phyloP scores from a whole-genome alignment of 2,888 invertebrate species.

The Protophormia terraenovae region DNA sequence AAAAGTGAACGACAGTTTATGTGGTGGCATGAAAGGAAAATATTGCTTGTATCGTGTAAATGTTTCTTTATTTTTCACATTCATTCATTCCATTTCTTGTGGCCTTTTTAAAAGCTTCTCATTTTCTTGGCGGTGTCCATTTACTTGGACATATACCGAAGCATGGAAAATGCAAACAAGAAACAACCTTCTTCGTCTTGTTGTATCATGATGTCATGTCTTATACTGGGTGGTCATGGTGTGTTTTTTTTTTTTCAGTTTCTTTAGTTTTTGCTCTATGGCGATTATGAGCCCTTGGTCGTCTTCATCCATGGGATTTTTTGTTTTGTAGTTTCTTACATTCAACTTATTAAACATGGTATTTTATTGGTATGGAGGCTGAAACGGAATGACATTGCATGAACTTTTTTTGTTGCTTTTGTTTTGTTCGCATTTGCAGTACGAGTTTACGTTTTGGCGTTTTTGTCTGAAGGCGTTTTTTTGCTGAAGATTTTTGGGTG shows the following conservation, averaged over 20 bases:
- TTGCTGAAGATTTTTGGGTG: conserved; percentile 4
- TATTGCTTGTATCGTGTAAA: conserved; percentile 1
- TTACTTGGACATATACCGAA: neutral
- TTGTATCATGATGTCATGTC: conserved; percentile 66
- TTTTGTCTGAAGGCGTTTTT: conserved; percentile 69
- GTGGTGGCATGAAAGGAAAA: neutral
- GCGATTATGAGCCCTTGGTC: conserved; percentile 28
- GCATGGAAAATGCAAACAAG: conserved; percentile 44
- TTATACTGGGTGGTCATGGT: conserved; percentile 62
- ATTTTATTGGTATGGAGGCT: conserved; percentile 53
- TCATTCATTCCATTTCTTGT: neutral
- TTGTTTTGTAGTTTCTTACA: neutral
- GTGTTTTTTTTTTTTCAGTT: conserved; percentile 1
- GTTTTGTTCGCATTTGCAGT: conserved; percentile 20
- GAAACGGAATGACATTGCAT: conserved; percentile 65
- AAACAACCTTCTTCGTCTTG: conserved; percentile 30
- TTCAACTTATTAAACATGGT: conserved; percentile 14
- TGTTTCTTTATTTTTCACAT: neutral
- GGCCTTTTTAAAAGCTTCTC: conserved; percentile 12
- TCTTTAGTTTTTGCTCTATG: neutral
- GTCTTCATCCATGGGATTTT: neutral
- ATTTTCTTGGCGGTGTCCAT: conserved; percentile 39
- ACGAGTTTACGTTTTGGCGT: conserved; percentile 44
- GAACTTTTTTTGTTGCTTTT: conserved; percentile 31
- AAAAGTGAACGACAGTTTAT: neutral